A percentile compares a stretch with the other conserved stretches of the same genome.
These are phyloP conservation scores for Nasonia vitripennis DNA, from an alignment of 1,140 invertebrate species.

Conservation along the genomic window DNA sequence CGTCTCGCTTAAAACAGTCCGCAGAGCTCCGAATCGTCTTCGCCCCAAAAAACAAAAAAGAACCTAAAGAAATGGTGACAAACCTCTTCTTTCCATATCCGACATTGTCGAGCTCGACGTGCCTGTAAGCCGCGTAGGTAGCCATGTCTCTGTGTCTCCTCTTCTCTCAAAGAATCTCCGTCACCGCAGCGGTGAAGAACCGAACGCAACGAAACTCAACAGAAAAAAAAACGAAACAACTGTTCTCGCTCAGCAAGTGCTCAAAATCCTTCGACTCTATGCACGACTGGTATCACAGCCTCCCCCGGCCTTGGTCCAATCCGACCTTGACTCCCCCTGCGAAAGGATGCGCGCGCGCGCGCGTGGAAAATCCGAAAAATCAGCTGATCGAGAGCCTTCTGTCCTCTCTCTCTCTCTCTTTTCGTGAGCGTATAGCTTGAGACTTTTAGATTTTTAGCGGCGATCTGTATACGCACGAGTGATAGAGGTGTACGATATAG, in stretches of 20 bases:
- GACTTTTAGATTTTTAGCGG: too few species aligned
- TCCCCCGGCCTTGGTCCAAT: neutral
- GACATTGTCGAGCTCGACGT: conserved; percentile 83
- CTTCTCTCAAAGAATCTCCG: neutral
- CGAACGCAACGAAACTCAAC: conserved; percentile 1
- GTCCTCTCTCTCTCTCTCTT: neutral
- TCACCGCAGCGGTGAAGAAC: neutral
- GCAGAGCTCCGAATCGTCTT: too few species aligned
- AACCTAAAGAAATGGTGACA: conserved; percentile 10
- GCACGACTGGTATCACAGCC: neutral
- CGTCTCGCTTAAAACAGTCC: too few species aligned
- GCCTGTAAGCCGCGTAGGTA: conserved; percentile 82
- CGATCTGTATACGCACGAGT: neutral
- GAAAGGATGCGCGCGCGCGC: neutral
- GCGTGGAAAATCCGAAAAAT: neutral
- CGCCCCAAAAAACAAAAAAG: too few species aligned
- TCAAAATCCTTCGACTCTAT: too few species aligned
- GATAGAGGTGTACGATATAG: neutral
- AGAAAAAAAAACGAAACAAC: conserved; percentile 6
- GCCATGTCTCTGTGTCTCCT: conserved; percentile 73
- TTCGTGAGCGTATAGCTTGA: neutral
- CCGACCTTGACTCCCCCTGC: conserved; percentile 20
- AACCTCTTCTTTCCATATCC: conserved; percentile 84
- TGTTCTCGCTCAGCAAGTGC: neutral
- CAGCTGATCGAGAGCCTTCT: neutral